Conservation (phyloP, 2,888 invertebrate genomes). For the Lamproptera curius region DNA sequence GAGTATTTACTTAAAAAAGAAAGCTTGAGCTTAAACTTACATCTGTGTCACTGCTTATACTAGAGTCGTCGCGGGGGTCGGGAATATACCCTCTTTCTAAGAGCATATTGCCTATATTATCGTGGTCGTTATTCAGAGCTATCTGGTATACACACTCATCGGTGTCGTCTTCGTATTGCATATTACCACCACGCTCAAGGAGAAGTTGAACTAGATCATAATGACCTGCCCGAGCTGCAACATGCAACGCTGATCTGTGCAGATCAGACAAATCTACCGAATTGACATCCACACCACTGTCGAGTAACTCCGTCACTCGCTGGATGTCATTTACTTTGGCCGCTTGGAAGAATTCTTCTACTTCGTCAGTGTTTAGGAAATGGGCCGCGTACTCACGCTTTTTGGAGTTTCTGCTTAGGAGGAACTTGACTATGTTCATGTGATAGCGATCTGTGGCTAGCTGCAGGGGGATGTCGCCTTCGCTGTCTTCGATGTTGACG, state of each 20-base stretch:
- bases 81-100: neutral
- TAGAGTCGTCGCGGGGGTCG: constrained; percentile 4
- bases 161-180: constrained; percentile 3
- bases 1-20: neutral
- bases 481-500: constrained; percentile 11
- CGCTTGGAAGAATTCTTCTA: constrained; percentile 15
- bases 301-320: constrained; percentile 3
- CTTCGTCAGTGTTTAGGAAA: constrained; percentile 11
- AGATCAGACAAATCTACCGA: constrained; percentile 1
- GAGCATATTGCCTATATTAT: constrained; percentile 16
- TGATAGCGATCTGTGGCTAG: constrained; percentile 13
- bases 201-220: constrained; percentile 8
- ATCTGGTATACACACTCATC: constrained; percentile 7
- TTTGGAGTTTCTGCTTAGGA: constrained; percentile 13
- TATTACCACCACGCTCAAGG: neutral
- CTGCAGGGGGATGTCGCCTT: constrained; percentile 18
- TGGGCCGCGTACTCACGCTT: constrained; percentile 16
- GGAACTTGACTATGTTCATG: constrained; percentile 16
- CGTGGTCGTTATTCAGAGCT: constrained; percentile 15
- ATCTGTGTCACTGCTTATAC: no score
- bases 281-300: constrained; percentile 4
- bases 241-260: constrained; percentile 2
- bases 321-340: constrained; percentile 7
- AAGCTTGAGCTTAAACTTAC: neutral
- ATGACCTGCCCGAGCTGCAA: constrained; percentile 4